Evolutionary conservation across 2,888 invertebrate genomes (phyloP), one percentile per base, ranked within the genome.

Genomic region (Papilio elwesi): DNA sequence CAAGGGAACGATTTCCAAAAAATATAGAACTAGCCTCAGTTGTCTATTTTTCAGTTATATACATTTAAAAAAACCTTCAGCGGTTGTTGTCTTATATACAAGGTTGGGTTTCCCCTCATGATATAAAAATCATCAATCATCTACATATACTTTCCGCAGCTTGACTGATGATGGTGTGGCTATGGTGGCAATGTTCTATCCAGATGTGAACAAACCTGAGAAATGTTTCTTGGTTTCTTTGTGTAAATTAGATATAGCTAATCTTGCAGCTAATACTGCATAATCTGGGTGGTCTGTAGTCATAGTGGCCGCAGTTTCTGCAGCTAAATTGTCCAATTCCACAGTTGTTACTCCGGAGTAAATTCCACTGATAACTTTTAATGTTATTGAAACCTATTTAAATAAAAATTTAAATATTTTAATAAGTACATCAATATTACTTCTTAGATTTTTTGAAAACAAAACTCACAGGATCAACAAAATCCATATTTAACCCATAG

Each of bases 271-370:
- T 68, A 98, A 90, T 74, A 97, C 93, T 7, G 97, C 99, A 94
- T 99, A 99, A 92, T 99, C 99, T 0, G 99, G 98, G 92, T 99
- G 99, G 83, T 97, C 97, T 5, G 98, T 98, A 0, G 99, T 99
- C 97, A 99, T 97, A 48, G 98, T 98, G 12, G 99, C 99, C n/a
- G 99, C 98, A 55, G 98, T 99, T 92, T 99, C 99, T 0, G 99
- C 99, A 62, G 99, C 99, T 76, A 99, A 94, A 87, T 99, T 99
- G 90, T 99, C 99, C 80, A 99, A 92, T 87, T 99, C 99, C 16
- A 98, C 97, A 0, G 99, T 99, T 9, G 98, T 98, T 1, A 99
- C 99, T 13, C 99, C 99, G 75, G 97, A 96, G 88, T 99, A 99
- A 55, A 99, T 95, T 0, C 99, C 99, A 90, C 94, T 97, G 78